Evolutionary conservation across 2,888 invertebrate species (phyloP).

Genomic region (Ischnus inquisitorius): DNA sequence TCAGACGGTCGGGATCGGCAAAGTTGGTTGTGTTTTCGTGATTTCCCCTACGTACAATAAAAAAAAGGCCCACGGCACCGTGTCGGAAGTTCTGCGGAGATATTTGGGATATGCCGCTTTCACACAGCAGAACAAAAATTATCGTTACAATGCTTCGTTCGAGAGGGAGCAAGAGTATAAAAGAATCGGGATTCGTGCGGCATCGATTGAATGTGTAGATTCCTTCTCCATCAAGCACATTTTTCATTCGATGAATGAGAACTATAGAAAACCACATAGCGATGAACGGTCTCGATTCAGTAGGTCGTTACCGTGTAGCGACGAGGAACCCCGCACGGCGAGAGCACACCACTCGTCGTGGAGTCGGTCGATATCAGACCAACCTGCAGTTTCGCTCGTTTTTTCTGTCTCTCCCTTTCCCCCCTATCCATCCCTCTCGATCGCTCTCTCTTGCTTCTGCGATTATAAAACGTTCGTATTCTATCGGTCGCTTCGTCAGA

Average conservation of each 20-base stretch:
- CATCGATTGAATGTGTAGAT: not conserved
- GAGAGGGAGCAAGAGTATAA: not conserved
- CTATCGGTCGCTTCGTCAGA: conserved; percentile 21
- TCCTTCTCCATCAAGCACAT: conserved; percentile 1
- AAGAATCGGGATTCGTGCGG: not conserved
- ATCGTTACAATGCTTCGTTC: not conserved
- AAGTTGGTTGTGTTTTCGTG: not conserved
- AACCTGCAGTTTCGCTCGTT: conserved; percentile 16
- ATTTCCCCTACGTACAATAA: not conserved
- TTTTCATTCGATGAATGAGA: conserved; percentile 9
- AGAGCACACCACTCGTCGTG: conserved; percentile 51
- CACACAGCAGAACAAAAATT: not conserved
- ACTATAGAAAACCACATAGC: not conserved
- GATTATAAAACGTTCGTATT: conserved; percentile 53
- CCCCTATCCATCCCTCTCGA: not conserved
- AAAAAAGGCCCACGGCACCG: not conserved
- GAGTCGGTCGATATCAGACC: conserved; percentile 61
- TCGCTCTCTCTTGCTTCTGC: conserved; percentile 28
- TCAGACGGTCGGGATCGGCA: conserved; percentile 21
- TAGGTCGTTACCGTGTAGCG: conserved; percentile 34
- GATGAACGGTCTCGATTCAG: conserved; percentile 45
- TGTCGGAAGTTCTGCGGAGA: not conserved
- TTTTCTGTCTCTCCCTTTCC: conserved; percentile 23
- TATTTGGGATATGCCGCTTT: not conserved
- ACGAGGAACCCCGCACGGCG: conserved; percentile 29